These are phyloP conservation scores for Sclerurus mexicanus DNA, from an alignment of 2,113 vertebrate species.

Conservation along the genomic window DNA sequence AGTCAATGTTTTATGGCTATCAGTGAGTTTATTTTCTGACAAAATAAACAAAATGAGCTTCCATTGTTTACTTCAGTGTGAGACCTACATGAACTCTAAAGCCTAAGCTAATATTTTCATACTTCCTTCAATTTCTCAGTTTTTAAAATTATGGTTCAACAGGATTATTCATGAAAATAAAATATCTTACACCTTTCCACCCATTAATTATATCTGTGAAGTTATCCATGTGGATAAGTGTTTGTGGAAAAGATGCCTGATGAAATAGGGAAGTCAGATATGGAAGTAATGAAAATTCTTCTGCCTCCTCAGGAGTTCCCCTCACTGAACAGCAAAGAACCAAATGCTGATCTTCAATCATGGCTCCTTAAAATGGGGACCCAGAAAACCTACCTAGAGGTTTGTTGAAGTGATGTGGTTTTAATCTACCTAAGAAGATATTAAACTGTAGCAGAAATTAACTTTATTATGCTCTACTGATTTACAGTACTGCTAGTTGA, in stretches of 20 bases:
- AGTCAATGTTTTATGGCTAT: not conserved
- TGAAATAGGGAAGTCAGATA: not conserved
- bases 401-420: not conserved
- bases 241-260: not conserved
- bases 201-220: not conserved
- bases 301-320: not conserved
- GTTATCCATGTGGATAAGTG: not conserved
- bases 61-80: not conserved
- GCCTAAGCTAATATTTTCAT: not conserved
- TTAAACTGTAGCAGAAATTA: not conserved
- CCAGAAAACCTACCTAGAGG: not conserved
- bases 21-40: not conserved
- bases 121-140: not conserved
- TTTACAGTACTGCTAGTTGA: not conserved
- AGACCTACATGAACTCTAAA: not conserved
- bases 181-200: not conserved
- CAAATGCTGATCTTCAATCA: not conserved
- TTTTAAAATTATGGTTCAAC: not conserved
- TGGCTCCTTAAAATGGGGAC: rapidly evolving
- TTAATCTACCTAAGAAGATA: not conserved
- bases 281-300: not conserved
- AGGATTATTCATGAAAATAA: not conserved
- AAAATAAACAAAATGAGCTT: not conserved
- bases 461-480: not conserved
- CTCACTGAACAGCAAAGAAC: constrained; percentile 1